Conservation (phyloP, 2,113 vertebrate genomes). For the Bufo bufo region DNA sequence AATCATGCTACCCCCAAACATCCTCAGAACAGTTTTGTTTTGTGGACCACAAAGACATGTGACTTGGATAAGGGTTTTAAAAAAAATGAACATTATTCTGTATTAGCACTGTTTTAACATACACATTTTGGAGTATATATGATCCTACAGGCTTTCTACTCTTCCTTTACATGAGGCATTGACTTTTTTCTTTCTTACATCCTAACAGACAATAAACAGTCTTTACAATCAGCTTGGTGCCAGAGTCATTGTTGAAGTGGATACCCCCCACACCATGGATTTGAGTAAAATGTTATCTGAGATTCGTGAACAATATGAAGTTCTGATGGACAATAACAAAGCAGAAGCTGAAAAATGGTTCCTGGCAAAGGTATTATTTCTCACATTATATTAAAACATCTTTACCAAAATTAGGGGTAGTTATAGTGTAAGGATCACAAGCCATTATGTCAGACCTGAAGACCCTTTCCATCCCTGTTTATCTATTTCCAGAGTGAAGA, state of each 20-base stretch:
- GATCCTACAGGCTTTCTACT: neutral
- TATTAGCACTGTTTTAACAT: no score
- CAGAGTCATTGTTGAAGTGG: slow-evolving; percentile 80
- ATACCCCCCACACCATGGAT: slow-evolving; percentile 70
- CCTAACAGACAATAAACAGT: slow-evolving; percentile 62
- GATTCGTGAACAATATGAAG: slow-evolving; percentile 79
- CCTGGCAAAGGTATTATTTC: slow-evolving; percentile 41
- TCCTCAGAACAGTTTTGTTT: neutral
- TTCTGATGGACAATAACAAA: slow-evolving; percentile 66
- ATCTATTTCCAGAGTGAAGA: slow-evolving; percentile 59
- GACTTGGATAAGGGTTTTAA: neutral
- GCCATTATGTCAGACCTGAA: neutral
- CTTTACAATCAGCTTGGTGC: slow-evolving; percentile 68
- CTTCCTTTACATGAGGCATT: neutral
- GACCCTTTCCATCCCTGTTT: neutral
- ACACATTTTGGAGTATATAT: neutral
- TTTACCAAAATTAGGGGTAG: neutral
- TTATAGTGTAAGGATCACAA: neutral
- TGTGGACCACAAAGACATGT: neutral
- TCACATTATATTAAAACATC: neutral
- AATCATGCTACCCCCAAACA: neutral
- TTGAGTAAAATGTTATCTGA: slow-evolving; percentile 65
- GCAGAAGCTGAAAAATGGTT: slow-evolving; percentile 79
- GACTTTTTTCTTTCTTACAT: neutral
- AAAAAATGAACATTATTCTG: no score